phyloP scores from a whole-genome alignment of 2,113 vertebrate species.

The Poeciliopsis retropinna region DNA sequence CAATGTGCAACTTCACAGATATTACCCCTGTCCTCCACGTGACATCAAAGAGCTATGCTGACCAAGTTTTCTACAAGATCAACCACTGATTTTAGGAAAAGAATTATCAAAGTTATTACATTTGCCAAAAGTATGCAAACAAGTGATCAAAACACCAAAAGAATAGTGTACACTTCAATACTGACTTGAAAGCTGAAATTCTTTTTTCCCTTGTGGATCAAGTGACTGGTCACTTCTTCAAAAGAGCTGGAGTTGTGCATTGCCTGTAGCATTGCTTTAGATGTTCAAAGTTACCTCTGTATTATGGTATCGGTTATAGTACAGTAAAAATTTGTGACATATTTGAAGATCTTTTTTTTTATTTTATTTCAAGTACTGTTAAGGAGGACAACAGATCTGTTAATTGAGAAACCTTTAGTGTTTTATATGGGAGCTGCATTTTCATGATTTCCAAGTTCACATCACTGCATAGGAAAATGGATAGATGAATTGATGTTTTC shows the following conservation, averaged over 20 bases:
- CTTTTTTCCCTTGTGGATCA: neutral
- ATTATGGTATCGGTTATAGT: too few species aligned
- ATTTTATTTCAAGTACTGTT: too few species aligned
- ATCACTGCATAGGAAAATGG: too few species aligned
- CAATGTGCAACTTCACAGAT: neutral
- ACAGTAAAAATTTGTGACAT: too few species aligned
- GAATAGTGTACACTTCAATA: neutral
- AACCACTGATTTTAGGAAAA: neutral
- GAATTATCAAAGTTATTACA: neutral
- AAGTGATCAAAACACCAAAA: neutral
- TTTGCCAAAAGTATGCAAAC: neutral
- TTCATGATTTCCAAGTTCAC: neutral
- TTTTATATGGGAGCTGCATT: neutral
- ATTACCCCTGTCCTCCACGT: neutral
- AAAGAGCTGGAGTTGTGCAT: neutral
- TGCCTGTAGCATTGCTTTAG: too few species aligned
- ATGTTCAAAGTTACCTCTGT: too few species aligned
- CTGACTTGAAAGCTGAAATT: neutral
- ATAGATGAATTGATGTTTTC: too few species aligned
- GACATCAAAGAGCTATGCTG: neutral
- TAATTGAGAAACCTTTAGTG: neutral
- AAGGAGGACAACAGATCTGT: neutral
- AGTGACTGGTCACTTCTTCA: neutral
- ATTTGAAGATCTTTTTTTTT: too few species aligned
- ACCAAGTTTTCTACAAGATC: neutral